A percentile compares a stretch with the other conserved stretches of the same genome.
phyloP scores from a whole-genome alignment of 2,888 invertebrate species.

The Anaspis maculata region DNA sequence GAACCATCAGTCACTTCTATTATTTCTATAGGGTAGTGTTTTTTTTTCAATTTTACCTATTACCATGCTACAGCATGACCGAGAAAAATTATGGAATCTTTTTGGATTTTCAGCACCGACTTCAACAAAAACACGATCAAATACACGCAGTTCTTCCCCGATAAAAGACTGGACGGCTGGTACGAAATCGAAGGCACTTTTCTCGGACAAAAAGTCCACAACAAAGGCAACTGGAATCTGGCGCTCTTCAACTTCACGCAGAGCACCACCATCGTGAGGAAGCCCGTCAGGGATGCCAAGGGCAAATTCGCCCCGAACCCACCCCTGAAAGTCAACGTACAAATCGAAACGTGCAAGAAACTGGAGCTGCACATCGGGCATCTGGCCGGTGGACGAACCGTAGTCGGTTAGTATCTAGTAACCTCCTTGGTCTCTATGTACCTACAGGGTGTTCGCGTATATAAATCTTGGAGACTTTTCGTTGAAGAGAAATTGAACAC shows the following conservation, averaged over 20 bases:
- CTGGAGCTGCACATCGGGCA: conserved; percentile 71
- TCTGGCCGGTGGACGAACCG: conserved; percentile 56
- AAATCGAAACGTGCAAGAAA: conserved; percentile 66
- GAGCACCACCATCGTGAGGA: conserved; percentile 55
- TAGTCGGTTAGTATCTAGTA: conserved; percentile 60
- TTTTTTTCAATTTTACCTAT: conserved; percentile 1
- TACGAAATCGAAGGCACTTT: conserved; percentile 57
- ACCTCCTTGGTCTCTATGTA: too few species aligned
- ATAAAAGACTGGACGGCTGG: conserved; percentile 63
- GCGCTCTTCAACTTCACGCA: conserved; percentile 60
- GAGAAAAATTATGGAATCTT: too few species aligned
- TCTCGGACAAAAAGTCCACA: conserved; percentile 53
- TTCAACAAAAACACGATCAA: conserved; percentile 56
- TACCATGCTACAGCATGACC: too few species aligned
- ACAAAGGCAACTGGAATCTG: conserved; percentile 67
- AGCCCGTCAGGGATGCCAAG: conserved; percentile 40
- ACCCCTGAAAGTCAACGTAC: conserved; percentile 56
- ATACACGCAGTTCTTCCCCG: conserved; percentile 76
- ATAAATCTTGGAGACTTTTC: too few species aligned
- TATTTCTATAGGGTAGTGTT: too few species aligned
- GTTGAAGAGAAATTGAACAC: too few species aligned
- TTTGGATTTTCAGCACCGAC: conserved; percentile 39
- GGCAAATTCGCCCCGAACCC: conserved; percentile 27
- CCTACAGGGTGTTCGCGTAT: too few species aligned
- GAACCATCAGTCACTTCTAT: too few species aligned